phyloP scores from a whole-genome alignment of 2,113 vertebrate genomes.

The Syrrhaptes paradoxus region DNA sequence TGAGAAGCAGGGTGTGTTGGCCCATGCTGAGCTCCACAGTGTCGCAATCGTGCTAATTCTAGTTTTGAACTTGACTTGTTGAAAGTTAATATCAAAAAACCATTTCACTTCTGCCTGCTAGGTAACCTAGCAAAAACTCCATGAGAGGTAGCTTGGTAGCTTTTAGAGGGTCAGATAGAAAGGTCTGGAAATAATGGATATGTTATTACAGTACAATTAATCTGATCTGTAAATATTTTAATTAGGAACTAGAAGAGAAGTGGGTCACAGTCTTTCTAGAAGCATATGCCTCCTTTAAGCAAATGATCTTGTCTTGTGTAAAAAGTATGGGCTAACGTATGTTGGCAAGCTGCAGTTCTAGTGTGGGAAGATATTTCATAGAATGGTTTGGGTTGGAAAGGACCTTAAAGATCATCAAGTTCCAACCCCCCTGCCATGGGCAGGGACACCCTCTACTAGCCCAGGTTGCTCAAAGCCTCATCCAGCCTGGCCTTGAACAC shows the following conservation, averaged over 20 bases:
- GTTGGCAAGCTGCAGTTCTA: neutral
- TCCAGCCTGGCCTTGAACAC: no score
- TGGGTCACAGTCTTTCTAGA: neutral
- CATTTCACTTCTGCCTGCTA: neutral
- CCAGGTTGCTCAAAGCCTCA: no score
- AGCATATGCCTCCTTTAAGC: neutral
- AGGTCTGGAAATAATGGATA: neutral
- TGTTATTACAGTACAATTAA: neutral
- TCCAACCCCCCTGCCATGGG: no score
- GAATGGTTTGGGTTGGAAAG: no score
- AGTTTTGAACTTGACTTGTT: neutral
- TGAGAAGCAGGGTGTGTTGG: neutral
- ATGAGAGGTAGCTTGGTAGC: neutral
- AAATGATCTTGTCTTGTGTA: neutral
- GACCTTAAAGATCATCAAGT: no score
- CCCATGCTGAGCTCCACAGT: neutral
- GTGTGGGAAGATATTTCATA: neutral
- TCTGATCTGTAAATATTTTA: neutral
- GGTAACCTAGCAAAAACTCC: neutral
- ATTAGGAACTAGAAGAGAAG: neutral
- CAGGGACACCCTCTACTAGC: no score
- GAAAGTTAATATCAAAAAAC: neutral
- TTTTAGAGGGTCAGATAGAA: neutral
- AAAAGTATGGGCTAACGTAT: neutral
- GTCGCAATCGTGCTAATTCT: neutral